These are phyloP conservation scores for Beroe forskalii DNA, from an alignment of 37 sponge, comb jelly and placozoan genomes.

Conservation along the genomic window DNA sequence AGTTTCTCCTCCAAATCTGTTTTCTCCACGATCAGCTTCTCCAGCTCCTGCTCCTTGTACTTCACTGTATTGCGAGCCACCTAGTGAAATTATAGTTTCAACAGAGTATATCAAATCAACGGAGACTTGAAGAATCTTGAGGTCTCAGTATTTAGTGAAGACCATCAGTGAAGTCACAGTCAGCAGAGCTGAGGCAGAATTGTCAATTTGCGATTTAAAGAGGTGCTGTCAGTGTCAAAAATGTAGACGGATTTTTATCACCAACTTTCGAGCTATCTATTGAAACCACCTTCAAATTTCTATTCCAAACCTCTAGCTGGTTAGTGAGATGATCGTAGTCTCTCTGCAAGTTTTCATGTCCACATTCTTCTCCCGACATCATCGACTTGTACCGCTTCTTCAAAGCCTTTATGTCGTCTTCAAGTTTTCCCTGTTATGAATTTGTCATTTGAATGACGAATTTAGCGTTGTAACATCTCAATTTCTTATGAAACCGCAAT, in stretches of 20 bases:
- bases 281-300: not conserved
- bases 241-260: not conserved
- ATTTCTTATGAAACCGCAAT: too few species aligned
- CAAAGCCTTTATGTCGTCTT: conserved; percentile 28
- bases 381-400: not conserved
- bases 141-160: too few species aligned
- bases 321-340: not conserved
- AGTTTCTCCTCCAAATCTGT: not conserved
- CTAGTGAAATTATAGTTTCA: too few species aligned
- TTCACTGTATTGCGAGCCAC: conserved; percentile 35
- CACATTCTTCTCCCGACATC: conserved; percentile 2
- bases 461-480: too few species aligned
- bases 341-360: not conserved
- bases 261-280: not conserved
- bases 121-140: too few species aligned
- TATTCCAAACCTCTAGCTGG: conserved; percentile 37
- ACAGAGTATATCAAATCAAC: too few species aligned
- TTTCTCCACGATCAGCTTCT: not conserved
- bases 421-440: conserved; percentile 24
- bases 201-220: too few species aligned
- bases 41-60: conserved; percentile 42
- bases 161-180: too few species aligned
- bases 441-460: too few species aligned
- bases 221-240: too few species aligned
- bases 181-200: too few species aligned